Evolutionary conservation across 2,888 invertebrate species (phyloP), one percentile per base, ranked within the genome.

Genomic region (Cheilosia soror): DNA sequence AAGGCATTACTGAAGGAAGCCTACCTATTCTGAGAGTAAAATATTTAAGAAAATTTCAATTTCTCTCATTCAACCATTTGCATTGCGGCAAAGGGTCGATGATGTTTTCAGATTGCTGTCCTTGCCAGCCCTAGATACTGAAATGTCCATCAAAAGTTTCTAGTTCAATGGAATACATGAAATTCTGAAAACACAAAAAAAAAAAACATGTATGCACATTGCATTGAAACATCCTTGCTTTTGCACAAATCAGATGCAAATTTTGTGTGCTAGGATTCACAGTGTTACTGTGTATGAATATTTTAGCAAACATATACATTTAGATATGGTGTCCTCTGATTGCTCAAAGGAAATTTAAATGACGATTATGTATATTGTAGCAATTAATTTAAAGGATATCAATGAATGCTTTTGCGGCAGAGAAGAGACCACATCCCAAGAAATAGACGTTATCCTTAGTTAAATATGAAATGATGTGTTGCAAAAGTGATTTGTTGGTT

Each of bases 301-400:
- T 57, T 57, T 49, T 78, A 57, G 47, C 53, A 7, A 55, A 69
- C 29, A 13, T 9, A 47, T 9, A 40, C 5, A 66, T n/a, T 5
- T 15, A 13, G 42, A n/a, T n/a, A 20, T 20, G 13, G 42, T 15
- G 7, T 49, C 31, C n/a, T n/a, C 58, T 68, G 68, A 76, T 76
- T 76, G 76, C 60, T 68, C 76, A 76, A 76, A 76, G 76, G 68
- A 76, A 60, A 76, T 53, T 60, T 27, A 68, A 76, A n/a, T 60
- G 49, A 37, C 5, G 31, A 69, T 47, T 47, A 29, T 75, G 15
- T 49, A 49, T 58, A 29, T 58, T 76, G 51, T 60, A 68, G 9
- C 33, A 68, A 68, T 68, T 76, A 76, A 76, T 68, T 68, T 57
- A 68, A 68, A 68, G 66, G 42, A 72, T 31, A 53, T 42, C 53